Percentiles rank a stretch among this genome's conserved stretches.
phyloP scores from a whole-genome alignment of 2,888 invertebrate genomes.

The Geophilus truncorum region DNA sequence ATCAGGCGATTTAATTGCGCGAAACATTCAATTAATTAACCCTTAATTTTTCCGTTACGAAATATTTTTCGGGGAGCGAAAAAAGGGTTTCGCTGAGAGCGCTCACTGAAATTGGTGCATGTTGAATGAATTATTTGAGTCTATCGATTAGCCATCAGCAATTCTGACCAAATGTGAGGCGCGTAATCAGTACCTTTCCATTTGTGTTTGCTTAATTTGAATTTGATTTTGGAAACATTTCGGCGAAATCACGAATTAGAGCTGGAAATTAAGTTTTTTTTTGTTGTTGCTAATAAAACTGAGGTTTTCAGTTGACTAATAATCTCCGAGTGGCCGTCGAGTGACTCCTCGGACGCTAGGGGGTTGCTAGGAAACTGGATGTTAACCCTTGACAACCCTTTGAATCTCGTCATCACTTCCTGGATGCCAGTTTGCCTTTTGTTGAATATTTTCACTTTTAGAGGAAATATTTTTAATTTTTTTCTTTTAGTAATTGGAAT shows the following conservation, averaged over 20 bases:
- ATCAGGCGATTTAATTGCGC: neutral
- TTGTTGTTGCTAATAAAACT: neutral
- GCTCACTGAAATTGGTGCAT: neutral
- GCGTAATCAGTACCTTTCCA: neutral
- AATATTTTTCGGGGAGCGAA: neutral
- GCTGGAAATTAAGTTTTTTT: neutral
- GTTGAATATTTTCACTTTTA: neutral
- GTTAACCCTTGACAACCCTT: neutral
- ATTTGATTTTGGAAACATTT: neutral
- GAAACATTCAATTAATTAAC: neutral
- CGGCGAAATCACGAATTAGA: neutral
- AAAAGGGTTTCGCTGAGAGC: neutral
- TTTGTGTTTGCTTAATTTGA: neutral
- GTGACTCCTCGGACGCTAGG: neutral
- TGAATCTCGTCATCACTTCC: constrained; percentile 11
- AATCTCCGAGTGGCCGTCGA: constrained; percentile 9
- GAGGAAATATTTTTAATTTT: neutral
- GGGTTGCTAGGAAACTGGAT: neutral
- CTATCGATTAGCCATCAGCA: neutral
- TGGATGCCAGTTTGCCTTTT: neutral
- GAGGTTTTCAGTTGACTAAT: neutral
- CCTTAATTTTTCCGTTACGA: neutral
- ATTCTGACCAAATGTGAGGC: no score
- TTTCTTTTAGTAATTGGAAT: no score
- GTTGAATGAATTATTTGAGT: neutral